phyloP scores from a whole-genome alignment of 2,888 invertebrate species.

The Pollenia angustigena region DNA sequence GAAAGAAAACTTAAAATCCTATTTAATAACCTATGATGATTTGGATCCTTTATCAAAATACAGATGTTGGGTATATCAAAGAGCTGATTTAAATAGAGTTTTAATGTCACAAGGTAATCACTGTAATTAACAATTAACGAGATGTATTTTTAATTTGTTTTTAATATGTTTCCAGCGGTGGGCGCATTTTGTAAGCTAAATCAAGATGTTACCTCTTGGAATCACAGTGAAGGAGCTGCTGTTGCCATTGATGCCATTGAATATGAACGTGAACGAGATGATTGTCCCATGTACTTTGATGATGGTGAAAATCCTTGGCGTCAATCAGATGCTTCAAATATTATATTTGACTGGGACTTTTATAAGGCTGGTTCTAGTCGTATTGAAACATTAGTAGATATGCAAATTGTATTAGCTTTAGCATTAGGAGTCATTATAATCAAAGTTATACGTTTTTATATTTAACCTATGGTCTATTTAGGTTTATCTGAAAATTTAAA shows the following conservation, averaged over 20 bases:
- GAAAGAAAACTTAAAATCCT: constrained; percentile 98
- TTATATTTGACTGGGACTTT: constrained; percentile 88
- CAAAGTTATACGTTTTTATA: constrained; percentile 39
- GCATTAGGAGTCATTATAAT: constrained; percentile 13
- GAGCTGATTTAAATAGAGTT: constrained; percentile 95
- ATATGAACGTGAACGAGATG: constrained; percentile 96
- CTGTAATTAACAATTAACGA: background rate
- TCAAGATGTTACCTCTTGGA: constrained; percentile 95
- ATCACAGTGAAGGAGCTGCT: constrained; percentile 95
- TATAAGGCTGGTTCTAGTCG: constrained; percentile 79
- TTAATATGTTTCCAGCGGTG: constrained; percentile 86
- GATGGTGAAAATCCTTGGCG: constrained; percentile 95
- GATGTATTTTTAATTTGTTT: background rate
- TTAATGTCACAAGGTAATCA: constrained; percentile 88
- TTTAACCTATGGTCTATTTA: constrained; percentile 22
- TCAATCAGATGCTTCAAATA: constrained; percentile 89
- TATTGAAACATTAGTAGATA: constrained; percentile 45
- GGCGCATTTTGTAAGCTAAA: constrained; percentile 95
- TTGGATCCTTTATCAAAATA: constrained; percentile 97
- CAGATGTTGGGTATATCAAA: constrained; percentile 98
- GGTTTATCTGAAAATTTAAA: background rate
- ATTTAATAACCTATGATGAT: constrained; percentile 97
- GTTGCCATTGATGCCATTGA: constrained; percentile 96
- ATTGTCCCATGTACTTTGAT: constrained; percentile 98
- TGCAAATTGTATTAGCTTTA: constrained; percentile 17